phyloP scores from a whole-genome alignment of 2,888 invertebrate species.

The Branchipolynoe longqiensis region DNA sequence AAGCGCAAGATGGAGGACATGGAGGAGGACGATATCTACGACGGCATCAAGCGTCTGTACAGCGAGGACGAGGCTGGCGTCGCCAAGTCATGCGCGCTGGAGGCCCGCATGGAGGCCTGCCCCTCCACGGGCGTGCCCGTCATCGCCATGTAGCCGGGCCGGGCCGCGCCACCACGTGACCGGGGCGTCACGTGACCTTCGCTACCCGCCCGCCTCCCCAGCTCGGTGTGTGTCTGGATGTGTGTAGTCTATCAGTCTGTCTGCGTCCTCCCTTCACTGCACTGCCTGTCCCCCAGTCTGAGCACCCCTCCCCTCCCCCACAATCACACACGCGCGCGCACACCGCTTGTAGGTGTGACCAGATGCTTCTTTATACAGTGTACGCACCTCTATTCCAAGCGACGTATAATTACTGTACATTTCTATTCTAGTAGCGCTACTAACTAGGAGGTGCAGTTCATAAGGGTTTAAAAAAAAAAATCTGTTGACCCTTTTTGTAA shows the following conservation, averaged over 20 bases:
- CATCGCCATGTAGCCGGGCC: background rate
- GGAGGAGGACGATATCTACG: constrained; percentile 76
- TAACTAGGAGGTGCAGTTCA: constrained; percentile 33
- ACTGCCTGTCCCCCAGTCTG: background rate
- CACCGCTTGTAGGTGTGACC: background rate
- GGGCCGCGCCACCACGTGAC: background rate
- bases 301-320: background rate
- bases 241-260: constrained; percentile 2
- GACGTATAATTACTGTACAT: constrained; percentile 35
- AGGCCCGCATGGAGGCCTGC: constrained; percentile 2
- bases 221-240: constrained; percentile 3
- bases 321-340: background rate
- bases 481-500: no score
- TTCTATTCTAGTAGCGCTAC: constrained; percentile 17
- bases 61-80: constrained; percentile 70
- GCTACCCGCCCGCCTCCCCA: no score
- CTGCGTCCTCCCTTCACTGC: background rate
- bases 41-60: constrained; percentile 80
- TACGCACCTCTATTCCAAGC: constrained; percentile 33
- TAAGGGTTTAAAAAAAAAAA: no score
- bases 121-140: background rate
- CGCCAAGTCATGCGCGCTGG: background rate
- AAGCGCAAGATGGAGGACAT: constrained; percentile 76
- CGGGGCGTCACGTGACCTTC: background rate
- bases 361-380: constrained; percentile 4